Base-by-base conservation (phyloP, 2,888 invertebrate species). In the Physocephala rufipes region DNA sequence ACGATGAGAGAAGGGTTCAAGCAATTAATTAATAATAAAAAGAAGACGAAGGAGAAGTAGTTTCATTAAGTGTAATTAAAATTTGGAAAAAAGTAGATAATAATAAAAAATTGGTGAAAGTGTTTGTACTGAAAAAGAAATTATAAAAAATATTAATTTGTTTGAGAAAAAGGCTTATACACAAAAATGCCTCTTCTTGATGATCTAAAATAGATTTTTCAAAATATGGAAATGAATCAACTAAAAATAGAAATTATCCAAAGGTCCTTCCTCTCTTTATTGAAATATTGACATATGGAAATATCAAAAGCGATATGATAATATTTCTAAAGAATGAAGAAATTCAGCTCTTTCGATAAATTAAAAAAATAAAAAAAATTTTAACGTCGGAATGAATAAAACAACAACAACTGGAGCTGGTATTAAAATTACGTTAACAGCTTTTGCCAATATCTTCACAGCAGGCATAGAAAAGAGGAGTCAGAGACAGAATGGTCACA, bases 81-180 rank as follows among this genome's bases (percentile, higher is more conserved):
- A 26, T 51, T 24, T 12, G n/a, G n/a, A n/a, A n/a, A 53, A 53
- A 12, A 15, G 53, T 9, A 19, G 53, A 36, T 36, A 36, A 30
- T n/a, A n/a, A n/a, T 30, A 19, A 30, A 65, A 65, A 28, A 65
- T 28, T n/a, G n/a, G 49, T 65, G 30, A 65, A 65, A 65, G n/a
- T 49, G n/a, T 26, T 51, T 24, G 13, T n/a, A 26, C 19, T 65
- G 16, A 28, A n/a, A 28, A 15, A 49, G 49, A 49, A 51, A 30
- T 30, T 28, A 51, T 30, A 49, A 36, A 24, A 62, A 51, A 51
- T 65, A 26, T n/a, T n/a, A n/a, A n/a, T n/a, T n/a, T n/a, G n/a
- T n/a, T n/a, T n/a, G 30, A 65, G 30, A 30, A 5, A 51, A 36
- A 36, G 36, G 36, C 36, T 36, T 36, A 36, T 36, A 36, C 36